A percentile compares a stretch with the other conserved stretches of the same genome.
These are phyloP conservation scores for Calonectris borealis DNA, from an alignment of 2,113 vertebrate species.

Conservation along the genomic window DNA sequence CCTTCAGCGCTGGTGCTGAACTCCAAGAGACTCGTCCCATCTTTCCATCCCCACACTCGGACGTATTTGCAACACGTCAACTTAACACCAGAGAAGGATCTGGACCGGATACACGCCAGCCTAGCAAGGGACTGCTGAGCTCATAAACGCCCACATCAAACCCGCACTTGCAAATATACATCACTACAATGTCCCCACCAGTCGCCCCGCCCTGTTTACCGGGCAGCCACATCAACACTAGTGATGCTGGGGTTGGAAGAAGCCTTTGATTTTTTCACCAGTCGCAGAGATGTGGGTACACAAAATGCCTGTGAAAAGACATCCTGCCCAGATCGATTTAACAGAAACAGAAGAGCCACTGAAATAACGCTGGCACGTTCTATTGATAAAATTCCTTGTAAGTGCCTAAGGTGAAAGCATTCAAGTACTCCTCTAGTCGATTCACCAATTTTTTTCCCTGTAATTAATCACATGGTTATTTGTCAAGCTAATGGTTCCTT, in stretches of 20 bases:
- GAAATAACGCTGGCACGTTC: background rate
- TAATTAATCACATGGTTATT: background rate
- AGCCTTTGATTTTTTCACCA: background rate
- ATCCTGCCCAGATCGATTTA: background rate
- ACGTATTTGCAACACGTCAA: fast-evolving
- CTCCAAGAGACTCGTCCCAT: background rate
- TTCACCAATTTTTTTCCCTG: background rate
- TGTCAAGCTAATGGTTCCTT: background rate
- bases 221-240: background rate
- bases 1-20: background rate
- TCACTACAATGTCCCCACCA: background rate
- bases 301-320: background rate
- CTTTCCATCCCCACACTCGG: fast-evolving
- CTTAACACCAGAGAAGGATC: background rate
- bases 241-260: background rate
- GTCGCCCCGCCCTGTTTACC: background rate
- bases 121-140: background rate
- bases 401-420: background rate
- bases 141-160: background rate
- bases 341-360: background rate
- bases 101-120: background rate
- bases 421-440: background rate
- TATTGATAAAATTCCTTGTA: background rate
- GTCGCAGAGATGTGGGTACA: background rate
- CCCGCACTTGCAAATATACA: background rate